A percentile compares a stretch with the other conserved stretches of the same genome.
phyloP scores from a whole-genome alignment of 1,140 invertebrate species.

The Orchesella cincta region DNA sequence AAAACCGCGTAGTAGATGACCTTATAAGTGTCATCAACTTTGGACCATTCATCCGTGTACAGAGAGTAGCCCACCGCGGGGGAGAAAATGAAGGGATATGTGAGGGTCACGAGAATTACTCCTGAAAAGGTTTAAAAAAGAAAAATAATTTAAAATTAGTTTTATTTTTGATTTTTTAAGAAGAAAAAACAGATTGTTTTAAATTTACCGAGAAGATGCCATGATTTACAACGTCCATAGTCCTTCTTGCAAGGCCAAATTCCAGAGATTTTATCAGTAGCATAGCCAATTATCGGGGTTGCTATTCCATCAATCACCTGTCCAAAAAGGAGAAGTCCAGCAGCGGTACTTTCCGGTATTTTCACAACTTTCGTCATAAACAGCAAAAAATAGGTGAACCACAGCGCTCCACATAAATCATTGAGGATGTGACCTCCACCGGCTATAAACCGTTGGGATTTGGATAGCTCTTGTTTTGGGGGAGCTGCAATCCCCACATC shows the following conservation, averaged over 20 bases:
- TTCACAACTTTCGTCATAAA: slow-evolving; percentile 83
- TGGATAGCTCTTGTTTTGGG: too few species aligned
- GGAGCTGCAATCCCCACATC: too few species aligned
- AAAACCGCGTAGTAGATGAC: slow-evolving; percentile 86
- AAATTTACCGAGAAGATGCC: slow-evolving; percentile 90
- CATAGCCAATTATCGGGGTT: slow-evolving; percentile 74
- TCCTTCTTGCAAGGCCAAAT: slow-evolving; percentile 62
- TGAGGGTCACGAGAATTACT: slow-evolving; percentile 58
- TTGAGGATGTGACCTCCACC: slow-evolving; percentile 86
- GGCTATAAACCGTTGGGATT: slow-evolving; percentile 55
- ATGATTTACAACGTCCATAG: slow-evolving; percentile 84
- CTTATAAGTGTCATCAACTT: slow-evolving; percentile 67
- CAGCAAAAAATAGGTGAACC: slow-evolving; percentile 95
- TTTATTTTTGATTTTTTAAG: not conserved
- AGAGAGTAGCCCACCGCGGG: slow-evolving; percentile 70
- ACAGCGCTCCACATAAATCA: slow-evolving; percentile 93
- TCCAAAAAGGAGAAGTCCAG: slow-evolving; percentile 77
- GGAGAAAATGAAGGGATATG: slow-evolving; percentile 89
- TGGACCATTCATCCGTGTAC: slow-evolving; percentile 52
- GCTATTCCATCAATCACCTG: slow-evolving; percentile 63
- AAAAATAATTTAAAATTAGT: too few species aligned
- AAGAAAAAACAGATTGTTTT: too few species aligned
- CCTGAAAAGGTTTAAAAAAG: slow-evolving; percentile 27
- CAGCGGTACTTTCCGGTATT: slow-evolving; percentile 74
- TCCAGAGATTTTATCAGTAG: slow-evolving; percentile 66